A percentile compares a stretch with the other conserved stretches of the same genome.
Conservation (phyloP, 2,113 vertebrate genomes). For the Siniperca chuatsi region DNA sequence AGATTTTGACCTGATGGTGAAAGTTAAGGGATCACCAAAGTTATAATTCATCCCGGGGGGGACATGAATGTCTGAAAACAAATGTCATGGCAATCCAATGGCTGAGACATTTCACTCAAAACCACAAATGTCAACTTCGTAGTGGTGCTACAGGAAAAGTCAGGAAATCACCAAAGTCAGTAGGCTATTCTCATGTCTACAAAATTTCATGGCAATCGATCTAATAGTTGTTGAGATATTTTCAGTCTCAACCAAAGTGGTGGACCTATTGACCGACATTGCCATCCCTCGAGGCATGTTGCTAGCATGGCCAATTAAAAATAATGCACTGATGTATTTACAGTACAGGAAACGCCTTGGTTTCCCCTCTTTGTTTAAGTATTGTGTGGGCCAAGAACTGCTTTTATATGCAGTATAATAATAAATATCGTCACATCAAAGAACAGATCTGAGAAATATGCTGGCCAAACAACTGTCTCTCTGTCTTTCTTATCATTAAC, state of each 20-base stretch:
- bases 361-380: slow-evolving; percentile 47
- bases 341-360: slow-evolving; percentile 22
- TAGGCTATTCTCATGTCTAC: not conserved
- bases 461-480: not conserved
- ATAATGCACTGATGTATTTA: not conserved
- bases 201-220: not conserved
- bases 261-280: not conserved
- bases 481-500: slow-evolving; percentile 35
- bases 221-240: not conserved
- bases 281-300: too few species aligned
- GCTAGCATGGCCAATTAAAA: slow-evolving; percentile 2
- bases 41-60: too few species aligned
- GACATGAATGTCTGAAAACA: too few species aligned
- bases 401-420: slow-evolving; percentile 27
- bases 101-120: too few species aligned
- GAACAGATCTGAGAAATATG: slow-evolving; percentile 28
- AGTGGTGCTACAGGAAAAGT: not conserved
- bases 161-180: not conserved
- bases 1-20: not conserved
- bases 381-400: slow-evolving; percentile 19
- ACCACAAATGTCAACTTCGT: too few species aligned
- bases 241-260: not conserved
- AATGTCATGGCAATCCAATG: too few species aligned
- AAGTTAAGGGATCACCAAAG: not conserved
- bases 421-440: slow-evolving; percentile 59